phyloP scores from a whole-genome alignment of 2,797 vertebrate species.

The Brachymystax lenok region DNA sequence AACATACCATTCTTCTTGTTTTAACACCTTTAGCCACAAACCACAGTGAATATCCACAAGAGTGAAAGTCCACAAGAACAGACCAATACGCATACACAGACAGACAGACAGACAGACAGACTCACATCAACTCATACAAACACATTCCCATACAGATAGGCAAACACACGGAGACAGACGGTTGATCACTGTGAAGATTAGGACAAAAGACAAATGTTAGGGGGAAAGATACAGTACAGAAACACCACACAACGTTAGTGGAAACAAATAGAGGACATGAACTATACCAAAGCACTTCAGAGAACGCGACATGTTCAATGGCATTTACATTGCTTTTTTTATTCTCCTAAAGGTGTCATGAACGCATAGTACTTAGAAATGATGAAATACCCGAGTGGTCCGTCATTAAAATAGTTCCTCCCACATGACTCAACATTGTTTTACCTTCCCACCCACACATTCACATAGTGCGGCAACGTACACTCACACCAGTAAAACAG shows the following conservation, averaged over 20 bases:
- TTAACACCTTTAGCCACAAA: background rate
- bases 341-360: background rate
- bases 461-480: background rate
- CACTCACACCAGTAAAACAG: background rate
- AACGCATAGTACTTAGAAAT: background rate
- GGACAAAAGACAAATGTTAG: conserved; percentile 6
- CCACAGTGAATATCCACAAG: background rate
- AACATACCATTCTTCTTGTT: background rate
- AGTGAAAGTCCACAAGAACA: background rate
- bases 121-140: background rate
- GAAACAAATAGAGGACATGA: background rate
- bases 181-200: conserved; percentile 17
- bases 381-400: background rate
- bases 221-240: background rate
- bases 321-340: background rate
- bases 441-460: background rate
- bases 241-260: background rate
- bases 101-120: conserved; percentile 2
- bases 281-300: background rate
- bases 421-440: conserved; percentile 1
- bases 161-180: conserved; percentile 22
- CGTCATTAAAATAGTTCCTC: background rate
- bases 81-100: background rate
- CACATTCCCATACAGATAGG: background rate
- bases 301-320: background rate